These are phyloP conservation scores for Catostomus latipinnis DNA, from an alignment of 2,797 vertebrate genomes.

Conservation along the genomic window DNA sequence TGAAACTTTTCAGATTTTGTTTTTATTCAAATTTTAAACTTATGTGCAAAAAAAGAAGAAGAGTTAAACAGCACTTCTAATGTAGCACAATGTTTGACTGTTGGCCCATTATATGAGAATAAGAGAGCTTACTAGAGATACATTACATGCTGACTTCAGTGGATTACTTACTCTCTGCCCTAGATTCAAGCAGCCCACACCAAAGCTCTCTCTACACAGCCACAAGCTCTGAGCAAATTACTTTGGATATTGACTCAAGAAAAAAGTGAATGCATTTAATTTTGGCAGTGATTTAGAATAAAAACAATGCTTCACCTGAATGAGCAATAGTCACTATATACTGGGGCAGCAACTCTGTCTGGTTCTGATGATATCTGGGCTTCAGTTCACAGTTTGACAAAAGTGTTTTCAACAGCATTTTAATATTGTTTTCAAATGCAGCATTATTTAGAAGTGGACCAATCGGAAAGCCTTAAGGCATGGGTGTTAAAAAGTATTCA, in stretches of 20 bases:
- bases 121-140: conserved; percentile 34
- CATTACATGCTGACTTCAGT: conserved; percentile 46
- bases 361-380: conserved; percentile 13
- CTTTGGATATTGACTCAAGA: conserved; percentile 21
- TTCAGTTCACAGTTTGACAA: conserved; percentile 20
- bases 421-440: background rate
- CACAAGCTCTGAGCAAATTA: conserved; percentile 21
- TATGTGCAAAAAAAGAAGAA: conserved; percentile 7
- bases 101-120: conserved; percentile 30
- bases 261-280: conserved; percentile 12
- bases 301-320: conserved; percentile 30
- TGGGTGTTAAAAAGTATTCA: background rate
- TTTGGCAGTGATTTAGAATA: conserved; percentile 30
- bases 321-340: conserved; percentile 12
- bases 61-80: conserved; percentile 30
- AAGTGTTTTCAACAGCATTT: conserved; percentile 14
- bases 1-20: conserved; percentile 8
- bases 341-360: background rate
- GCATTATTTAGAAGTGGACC: conserved; percentile 12
- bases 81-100: conserved; percentile 41
- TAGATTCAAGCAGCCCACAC: conserved; percentile 46
- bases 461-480: conserved; percentile 5
- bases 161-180: conserved; percentile 48
- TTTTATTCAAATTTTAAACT: background rate
- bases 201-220: conserved; percentile 33